These are phyloP conservation scores for Falco peregrinus DNA, from an alignment of 2,797 vertebrate genomes.

Conservation along the genomic window DNA sequence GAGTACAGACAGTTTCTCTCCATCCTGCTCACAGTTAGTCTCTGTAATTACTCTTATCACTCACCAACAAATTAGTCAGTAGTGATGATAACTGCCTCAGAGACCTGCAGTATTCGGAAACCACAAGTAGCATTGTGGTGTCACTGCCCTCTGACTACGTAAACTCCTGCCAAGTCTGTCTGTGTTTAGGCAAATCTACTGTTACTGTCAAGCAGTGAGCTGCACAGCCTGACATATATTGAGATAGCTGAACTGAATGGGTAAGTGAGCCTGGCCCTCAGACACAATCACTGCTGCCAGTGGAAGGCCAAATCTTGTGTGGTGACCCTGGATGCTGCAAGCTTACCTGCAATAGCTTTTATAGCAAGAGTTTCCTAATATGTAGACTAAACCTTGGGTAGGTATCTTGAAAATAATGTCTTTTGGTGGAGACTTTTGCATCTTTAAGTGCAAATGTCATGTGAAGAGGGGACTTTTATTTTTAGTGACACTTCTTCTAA, in stretches of 20 bases:
- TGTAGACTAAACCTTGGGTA: not conserved
- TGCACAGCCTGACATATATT: conserved; percentile 88
- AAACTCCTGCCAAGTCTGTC: not conserved
- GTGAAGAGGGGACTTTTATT: not conserved
- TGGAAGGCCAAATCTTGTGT: not conserved
- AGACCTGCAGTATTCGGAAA: not conserved
- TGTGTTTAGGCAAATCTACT: conserved; percentile 87
- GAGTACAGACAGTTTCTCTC: conserved; percentile 54
- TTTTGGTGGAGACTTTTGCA: not conserved
- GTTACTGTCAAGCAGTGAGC: conserved; percentile 92
- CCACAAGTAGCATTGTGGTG: not conserved
- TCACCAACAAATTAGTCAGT: not conserved
- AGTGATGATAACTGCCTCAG: not conserved
- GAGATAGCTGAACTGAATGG: conserved; percentile 94
- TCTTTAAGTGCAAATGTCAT: not conserved
- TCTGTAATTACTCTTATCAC: not conserved
- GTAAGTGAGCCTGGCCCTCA: conserved; percentile 74
- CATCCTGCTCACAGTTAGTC: not conserved
- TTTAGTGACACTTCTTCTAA: not conserved
- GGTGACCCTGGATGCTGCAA: not conserved
- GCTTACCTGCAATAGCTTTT: not conserved
- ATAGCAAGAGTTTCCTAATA: not conserved
- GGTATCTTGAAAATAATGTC: not conserved
- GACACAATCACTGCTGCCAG: not conserved
- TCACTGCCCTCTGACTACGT: not conserved